These are phyloP conservation scores for Gnatocerus cornutus DNA, from an alignment of 2,888 invertebrate genomes.

Conservation along the genomic window DNA sequence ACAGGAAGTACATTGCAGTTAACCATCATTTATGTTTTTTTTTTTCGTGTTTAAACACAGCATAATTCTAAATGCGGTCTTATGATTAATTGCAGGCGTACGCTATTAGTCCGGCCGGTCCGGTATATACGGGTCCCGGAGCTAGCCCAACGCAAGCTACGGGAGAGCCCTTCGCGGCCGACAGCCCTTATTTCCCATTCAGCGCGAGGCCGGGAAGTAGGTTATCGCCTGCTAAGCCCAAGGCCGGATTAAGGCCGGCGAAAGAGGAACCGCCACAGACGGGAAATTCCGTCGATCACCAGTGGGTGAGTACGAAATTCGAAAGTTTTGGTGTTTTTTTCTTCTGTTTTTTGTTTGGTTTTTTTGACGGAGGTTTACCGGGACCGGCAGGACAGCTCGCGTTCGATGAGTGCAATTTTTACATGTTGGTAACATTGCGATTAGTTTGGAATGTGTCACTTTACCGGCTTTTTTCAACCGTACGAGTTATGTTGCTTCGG, in stretches of 20 bases:
- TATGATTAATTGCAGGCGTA: slow-evolving; percentile 64
- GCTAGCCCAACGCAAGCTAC: slow-evolving; percentile 72
- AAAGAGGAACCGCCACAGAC: slow-evolving; percentile 65
- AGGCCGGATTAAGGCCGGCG: slow-evolving; percentile 66
- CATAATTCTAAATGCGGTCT: neutral
- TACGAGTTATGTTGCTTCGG: too few species aligned
- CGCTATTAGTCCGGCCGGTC: slow-evolving; percentile 70
- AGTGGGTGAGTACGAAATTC: slow-evolving; percentile 68
- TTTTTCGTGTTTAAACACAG: neutral
- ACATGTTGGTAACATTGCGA: too few species aligned
- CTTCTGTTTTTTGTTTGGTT: too few species aligned
- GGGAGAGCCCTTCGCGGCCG: slow-evolving; percentile 76
- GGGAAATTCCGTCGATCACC: slow-evolving; percentile 67
- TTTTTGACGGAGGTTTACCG: too few species aligned
- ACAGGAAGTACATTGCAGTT: slow-evolving; percentile 15
- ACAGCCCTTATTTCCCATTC: slow-evolving; percentile 80
- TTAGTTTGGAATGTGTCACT: too few species aligned
- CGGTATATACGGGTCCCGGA: slow-evolving; percentile 69
- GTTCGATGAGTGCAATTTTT: too few species aligned
- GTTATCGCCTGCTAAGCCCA: slow-evolving; percentile 73
- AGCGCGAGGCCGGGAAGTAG: slow-evolving; percentile 72
- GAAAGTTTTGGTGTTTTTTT: neutral
- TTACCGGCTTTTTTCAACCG: too few species aligned
- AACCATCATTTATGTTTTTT: neutral
- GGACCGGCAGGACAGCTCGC: too few species aligned